These are phyloP conservation scores for Psettodes erumei DNA, from an alignment of 2,113 vertebrate genomes.

Conservation along the genomic window DNA sequence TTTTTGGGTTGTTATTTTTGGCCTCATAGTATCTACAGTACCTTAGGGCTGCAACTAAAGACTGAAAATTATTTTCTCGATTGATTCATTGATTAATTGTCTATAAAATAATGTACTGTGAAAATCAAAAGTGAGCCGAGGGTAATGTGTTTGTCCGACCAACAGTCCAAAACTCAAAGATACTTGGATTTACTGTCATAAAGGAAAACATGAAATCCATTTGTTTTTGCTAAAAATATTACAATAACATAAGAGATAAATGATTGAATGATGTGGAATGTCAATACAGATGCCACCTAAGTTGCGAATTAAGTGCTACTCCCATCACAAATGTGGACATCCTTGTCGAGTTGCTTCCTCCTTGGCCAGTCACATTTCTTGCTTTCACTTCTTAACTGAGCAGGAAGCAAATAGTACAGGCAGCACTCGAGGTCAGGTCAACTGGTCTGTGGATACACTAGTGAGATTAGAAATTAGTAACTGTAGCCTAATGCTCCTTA, in stretches of 20 bases:
- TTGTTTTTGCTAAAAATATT: background rate
- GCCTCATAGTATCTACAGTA: background rate
- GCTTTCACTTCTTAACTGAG: background rate
- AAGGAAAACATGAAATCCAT: too few species aligned
- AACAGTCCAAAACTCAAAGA: too few species aligned
- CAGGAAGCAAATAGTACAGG: background rate
- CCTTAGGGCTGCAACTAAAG: background rate
- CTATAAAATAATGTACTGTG: background rate
- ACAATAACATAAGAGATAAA: background rate
- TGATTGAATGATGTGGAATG: background rate
- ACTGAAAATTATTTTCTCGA: background rate
- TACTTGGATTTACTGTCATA: background rate
- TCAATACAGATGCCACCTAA: background rate
- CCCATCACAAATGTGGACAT: background rate
- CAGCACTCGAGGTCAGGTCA: background rate
- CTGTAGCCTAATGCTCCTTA: constrained; percentile 11
- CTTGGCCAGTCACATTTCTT: background rate
- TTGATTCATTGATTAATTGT: background rate
- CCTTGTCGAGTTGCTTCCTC: background rate
- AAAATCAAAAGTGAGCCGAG: too few species aligned
- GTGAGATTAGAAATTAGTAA: constrained; percentile 24
- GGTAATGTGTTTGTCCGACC: background rate
- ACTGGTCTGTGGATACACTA: background rate
- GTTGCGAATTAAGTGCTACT: too few species aligned
- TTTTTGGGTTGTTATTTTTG: background rate